These are phyloP conservation scores for Halictus quadricinctus DNA, from an alignment of 2,888 invertebrate species.

Conservation along the genomic window DNA sequence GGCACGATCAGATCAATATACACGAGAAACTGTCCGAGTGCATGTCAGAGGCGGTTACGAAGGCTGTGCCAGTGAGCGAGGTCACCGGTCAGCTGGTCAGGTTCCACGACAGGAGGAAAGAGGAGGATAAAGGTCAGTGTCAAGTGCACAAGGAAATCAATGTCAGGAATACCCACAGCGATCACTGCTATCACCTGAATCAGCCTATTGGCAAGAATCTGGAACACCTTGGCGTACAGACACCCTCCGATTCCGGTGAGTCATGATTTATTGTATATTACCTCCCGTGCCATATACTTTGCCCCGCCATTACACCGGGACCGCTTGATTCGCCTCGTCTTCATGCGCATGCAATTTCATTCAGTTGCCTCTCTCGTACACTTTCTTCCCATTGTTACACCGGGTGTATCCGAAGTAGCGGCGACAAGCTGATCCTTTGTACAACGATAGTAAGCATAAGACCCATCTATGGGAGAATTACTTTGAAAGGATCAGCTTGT, in stretches of 20 bases:
- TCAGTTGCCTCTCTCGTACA: background rate
- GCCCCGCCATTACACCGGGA: background rate
- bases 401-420: background rate
- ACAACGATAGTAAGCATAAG: too few species aligned
- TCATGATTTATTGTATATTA: constrained; percentile 62
- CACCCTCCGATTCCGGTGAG: constrained; percentile 96
- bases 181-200: constrained; percentile 87
- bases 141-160: constrained; percentile 68
- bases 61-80: constrained; percentile 76
- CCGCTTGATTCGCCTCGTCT: constrained; percentile 1
- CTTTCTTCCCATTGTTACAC: background rate
- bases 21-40: constrained; percentile 73
- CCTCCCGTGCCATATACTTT: background rate
- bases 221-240: constrained; percentile 90
- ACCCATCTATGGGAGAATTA: too few species aligned
- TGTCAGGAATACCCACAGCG: constrained; percentile 81
- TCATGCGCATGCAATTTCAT: background rate
- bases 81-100: constrained; percentile 76
- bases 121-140: constrained; percentile 54
- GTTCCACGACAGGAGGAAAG: constrained; percentile 64
- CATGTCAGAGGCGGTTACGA: constrained; percentile 59
- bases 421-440: background rate
- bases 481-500: too few species aligned
- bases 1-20: constrained; percentile 78
- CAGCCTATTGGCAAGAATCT: constrained; percentile 83